Evolutionary conservation across 2,888 invertebrate species (phyloP).

Genomic region (Phalangium opilio): DNA sequence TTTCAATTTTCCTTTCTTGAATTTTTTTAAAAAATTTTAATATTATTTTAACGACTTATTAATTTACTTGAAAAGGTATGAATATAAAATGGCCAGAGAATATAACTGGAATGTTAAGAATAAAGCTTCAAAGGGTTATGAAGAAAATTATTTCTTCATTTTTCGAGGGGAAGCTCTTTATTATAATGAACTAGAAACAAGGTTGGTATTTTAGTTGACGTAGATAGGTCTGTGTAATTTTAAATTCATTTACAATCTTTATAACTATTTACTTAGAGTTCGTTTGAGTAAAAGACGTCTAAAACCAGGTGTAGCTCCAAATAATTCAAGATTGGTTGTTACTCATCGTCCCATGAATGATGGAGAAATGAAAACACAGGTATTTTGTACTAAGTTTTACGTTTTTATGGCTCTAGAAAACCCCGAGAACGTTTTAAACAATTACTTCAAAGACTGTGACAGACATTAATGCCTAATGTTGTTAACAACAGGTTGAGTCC

Average conservation of each 20-base stretch:
- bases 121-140: constrained; percentile 83
- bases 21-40: no score
- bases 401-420: constrained; percentile 2
- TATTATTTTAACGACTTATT: no score
- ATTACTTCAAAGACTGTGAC: no score
- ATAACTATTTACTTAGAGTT: constrained; percentile 43
- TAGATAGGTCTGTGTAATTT: no score
- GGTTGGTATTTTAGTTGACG: no score
- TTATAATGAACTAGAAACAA: constrained; percentile 33
- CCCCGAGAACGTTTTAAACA: no score
- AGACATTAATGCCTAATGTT: no score
- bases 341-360: constrained; percentile 74
- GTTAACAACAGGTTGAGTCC: no score
- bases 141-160: constrained; percentile 94
- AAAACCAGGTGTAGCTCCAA: constrained; percentile 50
- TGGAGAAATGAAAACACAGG: constrained; percentile 68
- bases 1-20: no score
- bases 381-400: constrained; percentile 13
- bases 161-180: constrained; percentile 76
- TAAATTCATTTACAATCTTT: not conserved
- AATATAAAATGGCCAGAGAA: constrained; percentile 92
- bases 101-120: constrained; percentile 99
- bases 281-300: constrained; percentile 82
- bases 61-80: constrained; percentile 44
- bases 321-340: constrained; percentile 67